Conservation (phyloP, 2,113 vertebrate genomes). For the Phainopepla nitens region DNA sequence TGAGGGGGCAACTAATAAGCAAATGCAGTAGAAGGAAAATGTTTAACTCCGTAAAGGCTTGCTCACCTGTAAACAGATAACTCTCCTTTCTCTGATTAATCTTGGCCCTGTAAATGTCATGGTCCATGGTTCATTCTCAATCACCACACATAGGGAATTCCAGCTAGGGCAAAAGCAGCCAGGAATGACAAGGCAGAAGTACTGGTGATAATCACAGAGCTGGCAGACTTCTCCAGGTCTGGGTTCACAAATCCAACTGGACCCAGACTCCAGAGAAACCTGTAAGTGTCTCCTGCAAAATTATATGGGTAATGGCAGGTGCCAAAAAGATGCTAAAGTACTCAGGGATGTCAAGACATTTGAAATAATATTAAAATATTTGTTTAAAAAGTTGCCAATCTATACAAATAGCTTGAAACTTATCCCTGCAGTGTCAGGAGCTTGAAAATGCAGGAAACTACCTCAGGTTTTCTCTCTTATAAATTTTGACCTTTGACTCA, state of each 20-base stretch:
- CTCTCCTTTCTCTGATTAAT: background rate
- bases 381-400: background rate
- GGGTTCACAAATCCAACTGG: background rate
- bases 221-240: background rate
- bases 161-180: background rate
- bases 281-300: background rate
- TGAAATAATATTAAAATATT: background rate
- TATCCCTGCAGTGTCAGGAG: background rate
- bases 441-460: background rate
- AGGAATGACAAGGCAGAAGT: background rate
- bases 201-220: background rate
- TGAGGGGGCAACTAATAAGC: background rate
- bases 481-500: constrained; percentile 4
- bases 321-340: background rate
- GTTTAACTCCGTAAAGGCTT: background rate
- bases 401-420: background rate
- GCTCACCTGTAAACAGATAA: background rate
- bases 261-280: background rate
- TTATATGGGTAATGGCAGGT: background rate
- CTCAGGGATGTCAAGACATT: background rate
- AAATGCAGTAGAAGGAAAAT: background rate
- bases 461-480: background rate
- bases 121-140: background rate
- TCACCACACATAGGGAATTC: background rate
- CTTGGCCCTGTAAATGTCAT: background rate